phyloP scores from a whole-genome alignment of 2,797 vertebrate species.

The Stomatorhinus walkeri region DNA sequence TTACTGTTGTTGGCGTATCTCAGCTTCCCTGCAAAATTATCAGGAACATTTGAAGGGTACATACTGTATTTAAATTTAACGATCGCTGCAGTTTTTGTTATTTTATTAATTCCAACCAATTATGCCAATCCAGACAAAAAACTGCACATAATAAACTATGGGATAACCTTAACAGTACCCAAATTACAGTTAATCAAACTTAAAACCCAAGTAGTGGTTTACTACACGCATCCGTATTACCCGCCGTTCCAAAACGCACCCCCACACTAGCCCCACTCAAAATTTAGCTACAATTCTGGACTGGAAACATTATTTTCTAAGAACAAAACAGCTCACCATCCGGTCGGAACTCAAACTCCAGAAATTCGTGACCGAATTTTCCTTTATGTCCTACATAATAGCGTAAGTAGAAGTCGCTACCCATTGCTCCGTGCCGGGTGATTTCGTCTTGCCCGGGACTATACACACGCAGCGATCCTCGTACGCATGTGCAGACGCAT shows the following conservation, averaged over 20 bases:
- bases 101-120: not conserved
- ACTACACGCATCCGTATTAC: not conserved
- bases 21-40: constrained; percentile 71
- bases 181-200: not conserved
- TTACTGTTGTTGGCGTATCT: constrained; percentile 99
- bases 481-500: not conserved
- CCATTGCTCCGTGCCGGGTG: constrained; percentile 58
- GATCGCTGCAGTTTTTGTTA: not conserved
- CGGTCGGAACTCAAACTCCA: constrained; percentile 95
- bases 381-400: constrained; percentile 98
- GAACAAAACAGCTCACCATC: constrained; percentile 68
- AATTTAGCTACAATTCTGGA: not conserved
- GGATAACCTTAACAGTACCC: not conserved
- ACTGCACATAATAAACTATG: not conserved
- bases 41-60: not conserved
- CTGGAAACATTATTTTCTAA: not conserved
- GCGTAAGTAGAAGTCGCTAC: constrained; percentile 89
- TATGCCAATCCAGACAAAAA: not conserved
- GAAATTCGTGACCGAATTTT: constrained; percentile 96
- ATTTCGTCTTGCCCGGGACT: constrained; percentile 6
- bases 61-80: not conserved
- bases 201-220: not conserved
- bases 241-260: not conserved
- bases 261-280: not conserved
- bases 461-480: not conserved